Evolutionary conservation across 2,888 invertebrate species (phyloP), one percentile per base, ranked within the genome.

Genomic region (Meloe dianella): DNA sequence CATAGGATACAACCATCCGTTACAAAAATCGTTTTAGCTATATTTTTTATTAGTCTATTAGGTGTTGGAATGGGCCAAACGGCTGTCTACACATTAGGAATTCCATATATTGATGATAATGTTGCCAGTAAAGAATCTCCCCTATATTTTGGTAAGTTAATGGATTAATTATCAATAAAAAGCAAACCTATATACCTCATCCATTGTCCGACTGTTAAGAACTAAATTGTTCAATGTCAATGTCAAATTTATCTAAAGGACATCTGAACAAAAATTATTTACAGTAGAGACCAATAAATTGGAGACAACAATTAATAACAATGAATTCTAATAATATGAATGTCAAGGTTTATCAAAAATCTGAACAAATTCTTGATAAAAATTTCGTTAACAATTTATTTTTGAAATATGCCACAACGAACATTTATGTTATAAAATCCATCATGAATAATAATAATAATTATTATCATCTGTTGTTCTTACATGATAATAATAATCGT

Each of bases 91-190:
- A 96, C 96, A 22, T 87, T 96, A 54, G 96, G 96, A 20, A 96
- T 96, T 77, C 96, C 96, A 5, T 96, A 95, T 82, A 94, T 96
- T 72, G 96, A 96, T 77, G 96, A 96, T 83, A 96, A 96, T 83
- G 95, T 96, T 67, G 94, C 94, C 77, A 94, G 93, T 84, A 89
- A 93, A 78, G 95, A 96, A 83, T 95, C 95, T 66, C 95, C 96
- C 29, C 88, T 96, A 74, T 96, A 96, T 85, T 94, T 96, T 86
- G 93, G 94, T 93, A 84, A 89, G 89, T 86, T 24, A n/a, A 54
- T 54, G 41, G 51, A 30, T 47, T 30, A 12, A 56, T 60, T 24
- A 22, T 24, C 24, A 20, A 27, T 4, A 27, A 56, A 63, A 66
- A 68, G 60, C 61, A n/a, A 41, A 17, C 57, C 65, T 54, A 61